Conservation (phyloP, 2,797 vertebrate genomes). For the Muscicapa comitata region DNA sequence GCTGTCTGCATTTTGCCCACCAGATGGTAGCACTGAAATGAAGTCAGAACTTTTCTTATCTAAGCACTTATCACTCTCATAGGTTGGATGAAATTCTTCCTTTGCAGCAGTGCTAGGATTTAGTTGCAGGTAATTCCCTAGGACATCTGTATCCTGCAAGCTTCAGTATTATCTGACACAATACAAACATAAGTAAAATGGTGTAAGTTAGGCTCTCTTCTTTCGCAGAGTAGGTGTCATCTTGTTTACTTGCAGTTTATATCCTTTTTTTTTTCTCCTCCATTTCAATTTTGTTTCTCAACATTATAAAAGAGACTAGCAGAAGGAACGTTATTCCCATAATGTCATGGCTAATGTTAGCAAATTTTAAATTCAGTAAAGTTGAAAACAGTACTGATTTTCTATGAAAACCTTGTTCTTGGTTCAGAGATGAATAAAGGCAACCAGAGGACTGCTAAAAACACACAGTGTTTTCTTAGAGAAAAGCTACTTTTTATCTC, state of each 20-base stretch:
- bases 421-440: neutral
- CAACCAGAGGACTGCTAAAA: neutral
- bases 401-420: neutral
- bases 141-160: neutral
- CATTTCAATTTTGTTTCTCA: neutral
- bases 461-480: neutral
- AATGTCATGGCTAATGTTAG: neutral
- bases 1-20: slow-evolving; percentile 61
- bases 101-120: neutral
- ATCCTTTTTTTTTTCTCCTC: neutral
- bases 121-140: neutral
- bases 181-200: neutral
- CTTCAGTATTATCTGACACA: neutral
- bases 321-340: neutral
- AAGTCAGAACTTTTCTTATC: slow-evolving; percentile 31
- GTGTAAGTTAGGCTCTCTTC: neutral
- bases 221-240: neutral
- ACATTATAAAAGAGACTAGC: neutral
- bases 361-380: neutral
- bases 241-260: neutral
- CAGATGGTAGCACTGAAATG: slow-evolving; percentile 67
- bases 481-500: neutral
- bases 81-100: neutral
- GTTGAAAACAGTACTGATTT: neutral
- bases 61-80: neutral